These are phyloP conservation scores for Lutjanus campechanus DNA, from an alignment of 2,797 vertebrate genomes.

Conservation along the genomic window DNA sequence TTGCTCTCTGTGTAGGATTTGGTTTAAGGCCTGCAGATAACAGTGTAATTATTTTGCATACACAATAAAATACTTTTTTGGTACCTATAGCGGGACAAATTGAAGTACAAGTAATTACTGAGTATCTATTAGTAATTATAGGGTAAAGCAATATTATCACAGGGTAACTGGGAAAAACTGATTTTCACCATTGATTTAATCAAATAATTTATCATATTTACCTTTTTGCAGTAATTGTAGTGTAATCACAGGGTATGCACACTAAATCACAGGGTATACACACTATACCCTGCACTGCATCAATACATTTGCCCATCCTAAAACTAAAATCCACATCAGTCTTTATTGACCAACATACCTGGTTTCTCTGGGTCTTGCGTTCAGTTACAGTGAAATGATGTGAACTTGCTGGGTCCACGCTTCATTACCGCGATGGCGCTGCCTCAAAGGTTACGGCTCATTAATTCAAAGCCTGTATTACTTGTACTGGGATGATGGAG, in stretches of 20 bases:
- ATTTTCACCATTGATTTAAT: background rate
- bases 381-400: conserved; percentile 36
- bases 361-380: conserved; percentile 17
- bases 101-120: background rate
- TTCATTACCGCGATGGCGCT: conserved; percentile 45
- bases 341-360: conserved; percentile 27
- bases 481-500: conserved; percentile 38
- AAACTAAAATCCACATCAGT: conserved; percentile 25
- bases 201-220: background rate
- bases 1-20: background rate
- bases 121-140: background rate
- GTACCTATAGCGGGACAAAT: background rate
- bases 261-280: background rate
- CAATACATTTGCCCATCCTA: background rate
- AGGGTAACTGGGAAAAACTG: background rate
- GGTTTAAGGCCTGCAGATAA: background rate
- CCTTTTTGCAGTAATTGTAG: background rate
- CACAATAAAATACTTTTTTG: background rate
- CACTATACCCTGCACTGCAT: background rate
- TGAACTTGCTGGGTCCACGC: conserved; percentile 44
- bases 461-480: conserved; percentile 60
- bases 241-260: background rate
- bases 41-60: background rate
- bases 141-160: background rate
- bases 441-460: conserved; percentile 57